Evolutionary conservation across 64 coral and sea anemone genomes (phyloP).

Genomic region (Orbicella faveolata): DNA sequence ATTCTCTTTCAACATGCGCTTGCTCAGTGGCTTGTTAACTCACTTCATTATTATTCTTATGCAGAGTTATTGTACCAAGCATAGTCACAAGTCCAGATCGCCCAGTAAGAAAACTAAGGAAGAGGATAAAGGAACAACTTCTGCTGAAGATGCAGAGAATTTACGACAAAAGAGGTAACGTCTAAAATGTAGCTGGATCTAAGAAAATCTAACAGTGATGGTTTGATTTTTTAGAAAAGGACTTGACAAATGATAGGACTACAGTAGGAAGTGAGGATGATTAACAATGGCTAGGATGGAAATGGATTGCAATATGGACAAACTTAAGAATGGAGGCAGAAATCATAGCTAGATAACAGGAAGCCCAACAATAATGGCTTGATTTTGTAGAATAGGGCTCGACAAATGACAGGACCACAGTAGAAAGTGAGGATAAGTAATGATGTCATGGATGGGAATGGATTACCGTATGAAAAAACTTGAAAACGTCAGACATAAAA

Average conservation of each 20-base stretch:
- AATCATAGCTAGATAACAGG: background rate
- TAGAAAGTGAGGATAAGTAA: no score
- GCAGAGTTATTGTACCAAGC: slow-evolving; percentile 85
- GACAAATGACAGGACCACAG: no score
- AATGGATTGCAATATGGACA: no score
- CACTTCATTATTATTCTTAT: background rate
- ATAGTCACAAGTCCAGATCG: slow-evolving; percentile 84
- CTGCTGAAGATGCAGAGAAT: slow-evolving; percentile 62
- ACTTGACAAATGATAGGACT: background rate
- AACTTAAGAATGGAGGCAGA: no score
- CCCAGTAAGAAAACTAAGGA: slow-evolving; percentile 55
- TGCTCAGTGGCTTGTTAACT: no score
- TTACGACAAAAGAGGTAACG: slow-evolving; percentile 59
- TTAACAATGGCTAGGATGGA: no score
- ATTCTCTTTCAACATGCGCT: background rate
- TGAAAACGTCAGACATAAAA: no score
- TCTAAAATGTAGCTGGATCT: background rate
- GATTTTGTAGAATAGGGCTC: no score
- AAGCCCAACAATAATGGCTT: background rate
- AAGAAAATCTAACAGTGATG: background rate
- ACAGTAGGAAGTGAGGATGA: background rate
- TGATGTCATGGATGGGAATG: no score
- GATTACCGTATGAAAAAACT: no score
- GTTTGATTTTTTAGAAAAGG: background rate
- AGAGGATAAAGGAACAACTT: slow-evolving; percentile 36